Base-by-base conservation (phyloP, 2,888 invertebrate genomes). In the Atherix ibis region DNA sequence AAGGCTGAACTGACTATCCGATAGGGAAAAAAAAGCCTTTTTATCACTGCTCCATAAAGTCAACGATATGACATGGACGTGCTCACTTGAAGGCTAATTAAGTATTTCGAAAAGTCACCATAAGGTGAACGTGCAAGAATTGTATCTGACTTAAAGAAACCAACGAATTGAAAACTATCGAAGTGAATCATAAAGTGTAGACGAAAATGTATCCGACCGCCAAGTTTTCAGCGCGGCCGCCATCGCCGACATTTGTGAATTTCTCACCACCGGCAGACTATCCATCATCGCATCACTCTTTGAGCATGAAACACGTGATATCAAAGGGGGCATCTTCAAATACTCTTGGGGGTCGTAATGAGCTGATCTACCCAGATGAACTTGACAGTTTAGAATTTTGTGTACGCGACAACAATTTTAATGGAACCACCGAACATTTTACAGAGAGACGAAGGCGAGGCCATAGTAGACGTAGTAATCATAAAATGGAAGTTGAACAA, bases 221-320 rank as follows among this genome's bases (percentile, higher is more conserved):
- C 24, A 58, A 58, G 43, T 57, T 54, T 43, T 56, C 58, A 38
- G 49, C 54, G n/a, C 29, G 42, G 38, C 50, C 56, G 36, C 54
- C 58, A 36, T 49, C 53, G 32, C 63, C 62, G 40, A 65, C 67
- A 37, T 64, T 64, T 65, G 70, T 80, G 62, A 76, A 75, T 64
- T 80, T 81, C 61, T 74, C 78, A 44, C 80, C 76, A 42, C 77
- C 80, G 47, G 74, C 77, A 44, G 73, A 76, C 40, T 78, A 76
- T 57, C 76, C 76, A 42, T 73, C 76, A 29, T 58, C 53, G 42
- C 54, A 51, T 40, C 50, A 52, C 27, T 31, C 43, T 35, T 30
- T 38, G 35, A 19, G 39, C 22, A 40, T 28, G 32, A 32, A 38
- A 25, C 31, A 37, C 27, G 19, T 32, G 27, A 10, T 35, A 18